A percentile compares a stretch with the other conserved stretches of the same genome.
Conservation (phyloP, 2,888 invertebrate genomes). For the Phortica magna region DNA sequence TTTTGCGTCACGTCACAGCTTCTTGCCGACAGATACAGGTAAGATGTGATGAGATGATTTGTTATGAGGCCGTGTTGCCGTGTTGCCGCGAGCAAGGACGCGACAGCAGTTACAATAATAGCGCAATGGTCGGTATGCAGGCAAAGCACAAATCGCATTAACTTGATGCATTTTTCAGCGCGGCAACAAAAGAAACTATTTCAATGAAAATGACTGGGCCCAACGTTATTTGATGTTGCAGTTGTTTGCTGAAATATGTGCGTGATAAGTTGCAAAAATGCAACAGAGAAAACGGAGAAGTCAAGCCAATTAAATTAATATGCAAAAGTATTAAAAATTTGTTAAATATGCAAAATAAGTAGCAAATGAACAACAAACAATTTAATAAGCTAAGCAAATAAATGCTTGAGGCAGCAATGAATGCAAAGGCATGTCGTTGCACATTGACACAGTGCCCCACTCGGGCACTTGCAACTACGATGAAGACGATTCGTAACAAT, state of each 20-base stretch:
- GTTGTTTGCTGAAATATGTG: no score
- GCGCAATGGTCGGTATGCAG: no score
- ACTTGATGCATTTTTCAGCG: not conserved
- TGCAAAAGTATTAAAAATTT: no score
- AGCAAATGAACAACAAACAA: not conserved
- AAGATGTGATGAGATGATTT: not conserved
- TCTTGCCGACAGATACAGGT: not conserved
- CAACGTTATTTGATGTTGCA: no score
- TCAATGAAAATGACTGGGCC: not conserved
- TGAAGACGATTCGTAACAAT: not conserved
- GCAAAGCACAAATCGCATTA: not conserved
- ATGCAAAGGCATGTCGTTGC: not conserved
- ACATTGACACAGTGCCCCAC: slow-evolving; percentile 17
- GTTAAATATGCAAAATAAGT: not conserved
- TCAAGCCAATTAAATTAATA: no score
- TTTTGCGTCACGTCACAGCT: not conserved
- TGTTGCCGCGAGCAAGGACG: no score
- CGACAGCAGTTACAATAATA: not conserved
- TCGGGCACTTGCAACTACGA: not conserved
- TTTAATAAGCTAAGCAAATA: not conserved
- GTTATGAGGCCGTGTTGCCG: not conserved
- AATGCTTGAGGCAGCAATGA: not conserved
- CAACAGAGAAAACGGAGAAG: no score
- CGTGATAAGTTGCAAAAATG: no score
- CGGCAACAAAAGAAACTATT: not conserved